Conservation (phyloP, 2,113 vertebrate genomes). For the rabbit (Oryctolagus cuniculus) region DNA sequence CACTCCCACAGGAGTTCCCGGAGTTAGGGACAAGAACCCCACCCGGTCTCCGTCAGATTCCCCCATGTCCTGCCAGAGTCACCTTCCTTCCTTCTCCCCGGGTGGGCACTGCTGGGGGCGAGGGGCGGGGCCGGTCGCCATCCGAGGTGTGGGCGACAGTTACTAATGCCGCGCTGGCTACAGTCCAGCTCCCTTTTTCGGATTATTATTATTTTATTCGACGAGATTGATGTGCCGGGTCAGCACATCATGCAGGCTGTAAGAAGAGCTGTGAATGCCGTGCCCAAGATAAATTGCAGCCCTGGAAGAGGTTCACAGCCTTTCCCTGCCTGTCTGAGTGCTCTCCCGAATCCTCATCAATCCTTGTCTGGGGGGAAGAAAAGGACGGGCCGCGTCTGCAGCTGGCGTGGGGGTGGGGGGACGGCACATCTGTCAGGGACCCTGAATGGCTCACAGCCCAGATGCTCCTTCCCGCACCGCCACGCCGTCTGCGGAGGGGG, state of each 20-base stretch:
- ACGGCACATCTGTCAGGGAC: conserved; percentile 89
- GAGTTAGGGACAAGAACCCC: not conserved
- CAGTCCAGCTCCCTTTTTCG: conserved; percentile 85
- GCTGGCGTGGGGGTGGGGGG: conserved; percentile 82
- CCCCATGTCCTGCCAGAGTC: not conserved
- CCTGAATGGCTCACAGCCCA: conserved; percentile 88
- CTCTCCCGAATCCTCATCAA: conserved; percentile 89
- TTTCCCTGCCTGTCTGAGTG: conserved; percentile 88
- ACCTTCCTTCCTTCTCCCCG: not conserved
- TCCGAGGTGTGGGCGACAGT: conserved; percentile 79
- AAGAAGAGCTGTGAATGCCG: conserved; percentile 86
- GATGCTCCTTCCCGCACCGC: conserved; percentile 84
- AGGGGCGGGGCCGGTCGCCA: not conserved
- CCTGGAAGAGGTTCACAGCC: conserved; percentile 90
- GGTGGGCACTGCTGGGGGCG: not conserved
- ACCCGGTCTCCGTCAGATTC: not conserved
- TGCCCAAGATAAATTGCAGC: conserved; percentile 90
- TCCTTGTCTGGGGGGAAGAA: conserved; percentile 91
- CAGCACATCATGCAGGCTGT: conserved; percentile 86
- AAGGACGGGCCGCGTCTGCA: conserved; percentile 87
- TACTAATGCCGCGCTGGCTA: conserved; percentile 90
- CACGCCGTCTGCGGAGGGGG: conserved; percentile 69
- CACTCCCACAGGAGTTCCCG: not conserved
- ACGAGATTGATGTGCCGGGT: conserved; percentile 91
- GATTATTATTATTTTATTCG: conserved; percentile 90